Evolutionary conservation across 1,140 invertebrate species (phyloP).

Genomic region (Eueides isabella): DNA sequence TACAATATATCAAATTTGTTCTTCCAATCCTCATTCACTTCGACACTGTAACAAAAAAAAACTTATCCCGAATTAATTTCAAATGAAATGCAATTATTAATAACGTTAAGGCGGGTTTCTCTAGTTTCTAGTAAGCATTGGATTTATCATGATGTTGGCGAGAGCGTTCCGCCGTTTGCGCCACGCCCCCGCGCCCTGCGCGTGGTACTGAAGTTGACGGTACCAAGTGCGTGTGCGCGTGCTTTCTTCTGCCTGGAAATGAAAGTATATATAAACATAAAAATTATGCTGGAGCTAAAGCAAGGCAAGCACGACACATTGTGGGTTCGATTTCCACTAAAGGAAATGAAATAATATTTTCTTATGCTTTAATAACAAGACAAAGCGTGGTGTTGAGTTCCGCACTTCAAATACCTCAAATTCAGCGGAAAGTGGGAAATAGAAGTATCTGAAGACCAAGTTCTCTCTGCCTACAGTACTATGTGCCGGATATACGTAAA

Average conservation of each 20-base stretch:
- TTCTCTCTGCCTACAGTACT: too few species aligned
- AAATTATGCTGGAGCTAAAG: too few species aligned
- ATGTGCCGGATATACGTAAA: too few species aligned
- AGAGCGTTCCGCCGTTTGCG: slow-evolving; percentile 94
- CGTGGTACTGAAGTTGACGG: slow-evolving; percentile 93
- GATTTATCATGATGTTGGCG: slow-evolving; percentile 98
- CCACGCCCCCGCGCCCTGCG: slow-evolving; percentile 95
- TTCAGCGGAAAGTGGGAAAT: too few species aligned
- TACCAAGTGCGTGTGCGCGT: slow-evolving; percentile 94
- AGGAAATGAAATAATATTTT: too few species aligned
- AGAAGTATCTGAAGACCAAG: too few species aligned
- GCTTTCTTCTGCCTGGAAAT: slow-evolving; percentile 92
- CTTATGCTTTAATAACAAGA: too few species aligned
- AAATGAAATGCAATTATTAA: slow-evolving; percentile 22
- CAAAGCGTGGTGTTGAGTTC: too few species aligned
- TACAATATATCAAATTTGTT: slow-evolving; percentile 2
- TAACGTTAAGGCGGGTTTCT: slow-evolving; percentile 23
- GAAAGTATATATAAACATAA: too few species aligned
- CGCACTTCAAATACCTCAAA: too few species aligned
- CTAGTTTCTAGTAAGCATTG: slow-evolving; percentile 85
- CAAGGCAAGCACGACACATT: too few species aligned
- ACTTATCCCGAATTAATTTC: neutral
- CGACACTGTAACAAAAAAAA: slow-evolving; percentile 2
- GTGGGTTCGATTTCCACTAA: too few species aligned
- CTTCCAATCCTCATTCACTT: neutral